These are phyloP conservation scores for Ciconia nigra DNA, from an alignment of 2,797 vertebrate species.

Conservation along the genomic window DNA sequence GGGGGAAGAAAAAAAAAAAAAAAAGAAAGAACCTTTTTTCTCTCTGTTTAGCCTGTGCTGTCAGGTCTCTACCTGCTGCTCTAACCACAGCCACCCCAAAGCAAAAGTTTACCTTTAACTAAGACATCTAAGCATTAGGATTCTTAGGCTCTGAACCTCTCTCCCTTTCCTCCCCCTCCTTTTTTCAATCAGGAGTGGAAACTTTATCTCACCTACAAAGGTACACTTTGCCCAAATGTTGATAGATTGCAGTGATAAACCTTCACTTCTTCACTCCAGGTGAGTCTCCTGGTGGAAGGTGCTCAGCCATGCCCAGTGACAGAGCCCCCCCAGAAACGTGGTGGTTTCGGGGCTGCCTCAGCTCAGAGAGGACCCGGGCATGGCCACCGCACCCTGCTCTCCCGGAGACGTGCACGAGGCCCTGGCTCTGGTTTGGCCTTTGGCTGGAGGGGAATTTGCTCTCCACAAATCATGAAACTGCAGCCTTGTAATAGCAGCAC, in stretches of 20 bases:
- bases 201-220: not conserved
- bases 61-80: constrained; percentile 12
- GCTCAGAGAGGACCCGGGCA: rapidly evolving
- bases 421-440: not conserved
- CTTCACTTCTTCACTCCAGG: not conserved
- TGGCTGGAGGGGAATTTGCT: not conserved
- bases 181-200: not conserved
- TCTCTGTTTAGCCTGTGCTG: not conserved
- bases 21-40: not conserved
- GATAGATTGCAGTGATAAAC: not conserved
- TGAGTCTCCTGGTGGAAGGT: not conserved
- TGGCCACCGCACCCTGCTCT: not conserved
- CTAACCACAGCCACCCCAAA: constrained; percentile 19
- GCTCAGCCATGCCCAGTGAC: not conserved
- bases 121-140: not conserved
- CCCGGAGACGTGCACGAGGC: not conserved
- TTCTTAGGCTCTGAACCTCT: not conserved
- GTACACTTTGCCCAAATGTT: not conserved
- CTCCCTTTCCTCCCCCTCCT: not conserved
- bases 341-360: not conserved
- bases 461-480: not conserved
- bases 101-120: constrained; percentile 45
- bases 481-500: not conserved
- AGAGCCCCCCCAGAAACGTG: rapidly evolving
- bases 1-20: no score